These are phyloP conservation scores for Eupithecia vulgata DNA, from an alignment of 2,888 invertebrate species.

Conservation along the genomic window DNA sequence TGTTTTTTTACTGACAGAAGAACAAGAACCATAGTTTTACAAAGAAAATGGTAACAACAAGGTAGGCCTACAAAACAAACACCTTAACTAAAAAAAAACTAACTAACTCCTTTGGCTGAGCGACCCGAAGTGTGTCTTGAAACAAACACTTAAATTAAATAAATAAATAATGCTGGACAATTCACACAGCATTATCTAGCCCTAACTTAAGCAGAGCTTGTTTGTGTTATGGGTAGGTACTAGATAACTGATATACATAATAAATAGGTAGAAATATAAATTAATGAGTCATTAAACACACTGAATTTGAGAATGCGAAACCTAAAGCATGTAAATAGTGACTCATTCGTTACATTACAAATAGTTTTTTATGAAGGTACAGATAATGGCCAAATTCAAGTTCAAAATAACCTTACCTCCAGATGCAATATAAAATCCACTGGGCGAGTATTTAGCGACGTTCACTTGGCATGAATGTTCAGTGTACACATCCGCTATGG, in stretches of 20 bases:
- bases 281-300: slow-evolving; percentile 22
- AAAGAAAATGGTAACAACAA: not conserved
- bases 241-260: too few species aligned
- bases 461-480: slow-evolving; percentile 98
- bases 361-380: slow-evolving; percentile 1
- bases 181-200: too few species aligned
- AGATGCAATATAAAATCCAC: slow-evolving; percentile 99
- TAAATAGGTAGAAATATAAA: too few species aligned
- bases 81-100: too few species aligned
- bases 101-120: too few species aligned
- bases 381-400: slow-evolving; percentile 24
- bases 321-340: slow-evolving; percentile 23
- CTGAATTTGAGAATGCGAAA: slow-evolving; percentile 7
- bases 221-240: too few species aligned
- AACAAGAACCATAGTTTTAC: not conserved
- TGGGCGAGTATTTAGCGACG: slow-evolving; percentile 99
- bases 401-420: slow-evolving; percentile 88
- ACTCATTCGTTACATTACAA: slow-evolving; percentile 37
- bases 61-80: not conserved
- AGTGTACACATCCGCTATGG: slow-evolving; percentile 97
- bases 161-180: too few species aligned
- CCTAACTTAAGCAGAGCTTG: too few species aligned
- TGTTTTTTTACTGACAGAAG: not conserved
- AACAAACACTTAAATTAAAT: too few species aligned
- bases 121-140: too few species aligned